These are phyloP conservation scores for Glossosoma conforme DNA, from an alignment of 1,140 invertebrate species.

Conservation along the genomic window DNA sequence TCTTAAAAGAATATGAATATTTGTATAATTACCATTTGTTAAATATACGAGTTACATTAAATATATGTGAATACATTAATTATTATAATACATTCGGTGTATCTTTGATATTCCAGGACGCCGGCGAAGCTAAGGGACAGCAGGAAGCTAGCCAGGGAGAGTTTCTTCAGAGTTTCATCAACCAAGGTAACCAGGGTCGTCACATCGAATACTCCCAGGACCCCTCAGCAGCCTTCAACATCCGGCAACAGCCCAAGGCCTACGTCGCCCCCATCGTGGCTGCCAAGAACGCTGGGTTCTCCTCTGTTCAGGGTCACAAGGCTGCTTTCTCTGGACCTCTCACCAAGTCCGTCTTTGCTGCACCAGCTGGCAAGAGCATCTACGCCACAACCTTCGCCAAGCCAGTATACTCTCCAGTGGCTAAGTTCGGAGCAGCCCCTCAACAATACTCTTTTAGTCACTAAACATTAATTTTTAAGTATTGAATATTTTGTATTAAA, in stretches of 20 bases:
- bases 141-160: not conserved
- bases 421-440: conserved; percentile 3
- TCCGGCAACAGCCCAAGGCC: not conserved
- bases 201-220: conserved; percentile 5
- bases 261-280: conserved; percentile 2
- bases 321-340: not conserved
- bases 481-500: too few species aligned
- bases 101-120: not conserved
- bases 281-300: too few species aligned
- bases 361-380: conserved; percentile 9
- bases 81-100: too few species aligned
- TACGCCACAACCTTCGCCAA: conserved; percentile 5
- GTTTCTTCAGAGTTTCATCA: not conserved
- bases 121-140: not conserved
- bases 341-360: conserved; percentile 10
- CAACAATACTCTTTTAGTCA: too few species aligned
- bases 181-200: too few species aligned
- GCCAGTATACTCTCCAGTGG: conserved; percentile 1
- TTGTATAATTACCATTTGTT: too few species aligned
- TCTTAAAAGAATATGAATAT: too few species aligned
- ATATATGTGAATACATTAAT: too few species aligned
- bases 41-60: too few species aligned
- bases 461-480: too few species aligned
- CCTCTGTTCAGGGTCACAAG: not conserved
- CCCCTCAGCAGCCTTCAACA: not conserved